Base-by-base conservation (phyloP, 2,888 invertebrate species). In the Sinelater perroti region DNA sequence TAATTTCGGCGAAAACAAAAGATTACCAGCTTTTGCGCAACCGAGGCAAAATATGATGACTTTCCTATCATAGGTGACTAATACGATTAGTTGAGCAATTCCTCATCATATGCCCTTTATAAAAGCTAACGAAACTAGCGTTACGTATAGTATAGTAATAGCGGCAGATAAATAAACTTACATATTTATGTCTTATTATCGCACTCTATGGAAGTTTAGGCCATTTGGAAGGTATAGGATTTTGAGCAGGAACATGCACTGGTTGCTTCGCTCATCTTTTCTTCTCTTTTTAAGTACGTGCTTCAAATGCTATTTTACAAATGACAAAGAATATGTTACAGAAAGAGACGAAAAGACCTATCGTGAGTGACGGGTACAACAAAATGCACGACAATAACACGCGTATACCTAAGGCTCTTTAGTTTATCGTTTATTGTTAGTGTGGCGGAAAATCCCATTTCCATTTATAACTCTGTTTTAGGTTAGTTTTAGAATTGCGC, bases 1-100 rank as follows among this genome's bases (percentile, higher is more conserved):
- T 33, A 33, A 6, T 33, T 14, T n/a, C n/a, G n/a, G n/a, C n/a
- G n/a, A n/a, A n/a, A n/a, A n/a, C n/a, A n/a, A n/a, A n/a, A n/a
- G n/a, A n/a, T n/a, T n/a, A n/a, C n/a, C n/a, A n/a, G n/a, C n/a
- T n/a, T n/a, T n/a, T n/a, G 44, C 16, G 56, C 56, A 51, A 51
- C 42, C 33, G 35, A 45, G 18, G 7, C 20, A 26, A 44, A 47
- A 42, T 30, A 38, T 30, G 17, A 30, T 50, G 18, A 28, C 7
- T 26, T 42, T 10, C 36, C 31, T 40, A 42, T 30, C 42, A 52
- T 16, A 42, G 18, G 16, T 42, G 42, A 51, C 31, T 17, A 52
- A 42, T 52, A 52, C 38, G 35, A 44, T 56, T 56, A 54, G 44
- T 57, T 57, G 57, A 57, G 57, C 57, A 57, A 57, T 51, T 57